Conservation (phyloP, 2,888 invertebrate species). For the Pammene aurita region DNA sequence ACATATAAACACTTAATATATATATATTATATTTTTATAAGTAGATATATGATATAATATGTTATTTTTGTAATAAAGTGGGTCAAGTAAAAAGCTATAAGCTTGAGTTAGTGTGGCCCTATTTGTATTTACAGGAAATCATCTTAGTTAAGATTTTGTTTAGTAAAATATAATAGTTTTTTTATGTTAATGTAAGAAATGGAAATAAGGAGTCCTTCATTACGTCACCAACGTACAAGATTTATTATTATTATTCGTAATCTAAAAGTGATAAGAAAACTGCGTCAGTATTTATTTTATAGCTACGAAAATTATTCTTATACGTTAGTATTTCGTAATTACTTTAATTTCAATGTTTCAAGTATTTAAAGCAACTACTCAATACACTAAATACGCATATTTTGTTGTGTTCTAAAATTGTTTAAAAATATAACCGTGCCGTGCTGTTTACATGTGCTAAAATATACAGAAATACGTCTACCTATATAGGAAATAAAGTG, state of each 20-base stretch:
- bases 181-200: not conserved
- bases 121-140: not conserved
- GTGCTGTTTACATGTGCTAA: slow-evolving; percentile 32
- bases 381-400: slow-evolving; percentile 12
- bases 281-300: too few species aligned
- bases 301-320: not conserved
- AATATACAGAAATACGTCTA: slow-evolving; percentile 8
- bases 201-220: not conserved
- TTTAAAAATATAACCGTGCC: slow-evolving; percentile 25
- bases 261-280: not conserved
- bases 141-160: not conserved
- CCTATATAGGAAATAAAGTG: not conserved
- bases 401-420: not conserved
- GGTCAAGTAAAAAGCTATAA: not conserved
- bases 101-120: slow-evolving; percentile 6
- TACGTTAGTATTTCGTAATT: slow-evolving; percentile 5
- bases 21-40: too few species aligned
- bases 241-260: not conserved
- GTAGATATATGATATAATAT: not conserved
- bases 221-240: not conserved
- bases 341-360: not conserved
- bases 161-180: not conserved
- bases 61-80: not conserved
- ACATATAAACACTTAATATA: too few species aligned
- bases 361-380: slow-evolving; percentile 18